A percentile compares a stretch with the other conserved stretches of the same genome.
These are phyloP conservation scores for Lophura nycthemera DNA, from an alignment of 2,113 vertebrate genomes.

Conservation along the genomic window DNA sequence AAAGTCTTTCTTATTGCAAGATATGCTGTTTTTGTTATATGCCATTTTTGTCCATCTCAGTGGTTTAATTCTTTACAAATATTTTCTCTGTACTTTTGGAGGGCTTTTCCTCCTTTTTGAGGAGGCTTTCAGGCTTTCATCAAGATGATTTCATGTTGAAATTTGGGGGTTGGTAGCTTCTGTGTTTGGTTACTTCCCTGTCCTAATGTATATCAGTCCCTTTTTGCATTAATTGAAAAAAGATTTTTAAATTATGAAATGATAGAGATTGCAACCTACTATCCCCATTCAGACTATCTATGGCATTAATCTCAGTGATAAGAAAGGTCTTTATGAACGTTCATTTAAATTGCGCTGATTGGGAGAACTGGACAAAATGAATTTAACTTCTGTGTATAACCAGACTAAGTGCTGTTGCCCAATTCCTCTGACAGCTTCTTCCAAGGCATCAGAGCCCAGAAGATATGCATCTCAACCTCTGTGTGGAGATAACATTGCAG, in stretches of 20 bases:
- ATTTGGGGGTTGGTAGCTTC: background rate
- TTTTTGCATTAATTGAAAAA: background rate
- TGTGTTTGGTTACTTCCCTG: background rate
- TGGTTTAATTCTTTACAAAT: background rate
- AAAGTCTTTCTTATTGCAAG: conserved; percentile 49
- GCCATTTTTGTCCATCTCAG: background rate
- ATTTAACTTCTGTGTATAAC: background rate
- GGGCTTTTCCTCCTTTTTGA: background rate
- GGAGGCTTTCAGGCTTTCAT: background rate
- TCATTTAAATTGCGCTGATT: background rate
- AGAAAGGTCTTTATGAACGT: background rate
- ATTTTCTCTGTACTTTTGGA: conserved; percentile 18
- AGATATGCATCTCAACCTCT: background rate
- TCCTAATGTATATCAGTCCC: background rate
- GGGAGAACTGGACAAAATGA: background rate
- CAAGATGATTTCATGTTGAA: background rate
- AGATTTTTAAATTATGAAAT: background rate
- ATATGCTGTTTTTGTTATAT: background rate
- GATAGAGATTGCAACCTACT: background rate
- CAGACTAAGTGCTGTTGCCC: background rate
- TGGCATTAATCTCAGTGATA: background rate
- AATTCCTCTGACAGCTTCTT: background rate
- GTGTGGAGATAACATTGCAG: background rate
- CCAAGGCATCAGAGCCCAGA: background rate
- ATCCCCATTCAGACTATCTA: background rate